Evolutionary conservation across 1,140 invertebrate species (phyloP).

Genomic region (Cotesia chilonis): DNA sequence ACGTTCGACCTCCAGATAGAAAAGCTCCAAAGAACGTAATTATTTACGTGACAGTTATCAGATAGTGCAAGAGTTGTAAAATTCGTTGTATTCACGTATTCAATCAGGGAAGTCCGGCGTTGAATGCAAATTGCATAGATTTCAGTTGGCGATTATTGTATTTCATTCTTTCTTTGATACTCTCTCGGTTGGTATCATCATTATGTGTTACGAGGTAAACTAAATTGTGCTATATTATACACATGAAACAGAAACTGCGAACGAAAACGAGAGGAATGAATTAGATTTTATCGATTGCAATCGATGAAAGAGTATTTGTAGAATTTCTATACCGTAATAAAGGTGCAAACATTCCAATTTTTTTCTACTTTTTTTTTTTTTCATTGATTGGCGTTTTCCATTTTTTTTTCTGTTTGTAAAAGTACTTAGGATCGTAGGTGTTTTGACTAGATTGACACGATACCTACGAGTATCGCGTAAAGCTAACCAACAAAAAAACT

Average conservation of each 20-base stretch:
- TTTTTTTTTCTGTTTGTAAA: constrained; percentile 6
- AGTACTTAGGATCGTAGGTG: not conserved
- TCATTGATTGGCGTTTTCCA: not conserved
- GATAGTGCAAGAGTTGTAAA: not conserved
- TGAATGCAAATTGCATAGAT: constrained; percentile 34
- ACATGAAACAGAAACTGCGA: not conserved
- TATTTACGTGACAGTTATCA: constrained; percentile 1
- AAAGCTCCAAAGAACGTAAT: not conserved
- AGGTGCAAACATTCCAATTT: constrained; percentile 8
- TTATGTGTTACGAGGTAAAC: constrained; percentile 15
- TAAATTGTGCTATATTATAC: not conserved
- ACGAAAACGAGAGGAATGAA: not conserved
- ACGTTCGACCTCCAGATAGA: no score
- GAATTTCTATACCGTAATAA: not conserved
- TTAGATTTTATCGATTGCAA: not conserved
- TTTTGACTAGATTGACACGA: no score
- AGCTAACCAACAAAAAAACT: no score
- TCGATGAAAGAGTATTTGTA: constrained; percentile 20
- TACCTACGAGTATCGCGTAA: no score
- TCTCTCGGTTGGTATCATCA: not conserved
- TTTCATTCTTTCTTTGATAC: not conserved
- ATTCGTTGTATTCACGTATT: constrained; percentile 14
- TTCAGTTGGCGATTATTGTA: constrained; percentile 4
- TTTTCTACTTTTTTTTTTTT: not conserved
- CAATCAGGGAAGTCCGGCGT: constrained; percentile 33